Evolutionary conservation across 2,888 invertebrate species (phyloP).

Genomic region (Rhamnusium bicolor): DNA sequence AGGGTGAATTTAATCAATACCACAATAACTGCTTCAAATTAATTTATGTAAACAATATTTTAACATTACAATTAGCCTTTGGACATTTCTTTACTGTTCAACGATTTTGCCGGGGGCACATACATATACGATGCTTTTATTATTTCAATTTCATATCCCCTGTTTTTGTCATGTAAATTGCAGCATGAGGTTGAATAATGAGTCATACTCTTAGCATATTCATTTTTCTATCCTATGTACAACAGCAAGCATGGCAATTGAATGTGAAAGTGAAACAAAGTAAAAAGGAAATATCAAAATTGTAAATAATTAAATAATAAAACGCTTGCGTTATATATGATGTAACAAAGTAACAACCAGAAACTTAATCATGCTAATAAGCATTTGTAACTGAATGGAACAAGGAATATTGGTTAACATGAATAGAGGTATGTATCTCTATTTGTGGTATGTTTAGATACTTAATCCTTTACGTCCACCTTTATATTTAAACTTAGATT

Average conservation of each 20-base stretch:
- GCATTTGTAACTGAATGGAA: too few relatives aligned
- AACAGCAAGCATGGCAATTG: too few relatives aligned
- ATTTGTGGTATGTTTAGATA: too few relatives aligned
- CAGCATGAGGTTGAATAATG: constrained; percentile 49
- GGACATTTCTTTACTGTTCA: constrained; percentile 7
- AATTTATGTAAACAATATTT: neutral
- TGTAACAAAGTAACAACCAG: too few relatives aligned
- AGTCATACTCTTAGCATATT: constrained; percentile 28
- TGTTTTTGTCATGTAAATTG: constrained; percentile 45
- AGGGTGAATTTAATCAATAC: neutral
- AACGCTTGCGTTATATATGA: too few relatives aligned
- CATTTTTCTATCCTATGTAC: neutral
- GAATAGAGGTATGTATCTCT: too few relatives aligned
- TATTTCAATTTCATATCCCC: constrained; percentile 36
- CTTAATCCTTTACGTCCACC: too few relatives aligned
- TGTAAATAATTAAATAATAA: too few relatives aligned
- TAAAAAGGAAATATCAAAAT: neutral
- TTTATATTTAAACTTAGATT: too few relatives aligned
- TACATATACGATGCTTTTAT: constrained; percentile 33
- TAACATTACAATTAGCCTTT: neutral
- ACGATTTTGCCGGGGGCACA: constrained; percentile 32
- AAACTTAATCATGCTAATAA: too few relatives aligned
- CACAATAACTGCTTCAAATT: neutral
- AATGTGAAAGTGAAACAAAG: neutral
- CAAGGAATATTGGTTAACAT: too few relatives aligned